A percentile compares a stretch with the other conserved stretches of the same genome.
Evolutionary conservation across 2,113 vertebrate genomes (phyloP).

Genomic region (Peromyscus maniculatus): DNA sequence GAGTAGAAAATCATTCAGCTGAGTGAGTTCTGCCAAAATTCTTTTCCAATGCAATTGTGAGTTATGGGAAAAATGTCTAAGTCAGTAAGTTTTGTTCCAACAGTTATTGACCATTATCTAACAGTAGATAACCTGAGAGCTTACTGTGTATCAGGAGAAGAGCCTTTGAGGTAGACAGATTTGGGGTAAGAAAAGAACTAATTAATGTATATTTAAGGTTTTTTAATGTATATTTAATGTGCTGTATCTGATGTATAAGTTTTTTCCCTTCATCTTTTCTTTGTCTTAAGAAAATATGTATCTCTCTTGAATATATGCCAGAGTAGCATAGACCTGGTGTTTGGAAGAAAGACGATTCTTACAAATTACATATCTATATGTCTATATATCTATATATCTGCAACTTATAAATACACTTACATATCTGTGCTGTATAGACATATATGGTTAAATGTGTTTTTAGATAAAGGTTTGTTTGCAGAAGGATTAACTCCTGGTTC

Average conservation of each 20-base stretch:
- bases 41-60: not conserved
- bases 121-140: not conserved
- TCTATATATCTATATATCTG: not conserved
- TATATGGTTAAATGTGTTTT: not conserved
- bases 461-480: not conserved
- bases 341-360: slow-evolving; percentile 37
- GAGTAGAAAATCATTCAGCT: slow-evolving; percentile 21
- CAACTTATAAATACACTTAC: not conserved
- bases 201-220: not conserved
- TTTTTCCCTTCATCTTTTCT: not conserved
- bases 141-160: not conserved
- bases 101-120: not conserved
- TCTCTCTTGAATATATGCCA: not conserved
- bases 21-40: not conserved
- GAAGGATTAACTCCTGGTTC: not conserved
- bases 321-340: not conserved
- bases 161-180: not conserved
- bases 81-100: not conserved
- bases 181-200: not conserved
- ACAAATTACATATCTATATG: not conserved
- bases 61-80: not conserved
- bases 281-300: not conserved
- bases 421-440: not conserved
- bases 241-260: not conserved
- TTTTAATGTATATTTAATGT: not conserved